Percentiles rank a stretch among this genome's conserved stretches.
Conservation (phyloP, 2,888 invertebrate genomes). For the Lepidocyrtinus sp. region DNA sequence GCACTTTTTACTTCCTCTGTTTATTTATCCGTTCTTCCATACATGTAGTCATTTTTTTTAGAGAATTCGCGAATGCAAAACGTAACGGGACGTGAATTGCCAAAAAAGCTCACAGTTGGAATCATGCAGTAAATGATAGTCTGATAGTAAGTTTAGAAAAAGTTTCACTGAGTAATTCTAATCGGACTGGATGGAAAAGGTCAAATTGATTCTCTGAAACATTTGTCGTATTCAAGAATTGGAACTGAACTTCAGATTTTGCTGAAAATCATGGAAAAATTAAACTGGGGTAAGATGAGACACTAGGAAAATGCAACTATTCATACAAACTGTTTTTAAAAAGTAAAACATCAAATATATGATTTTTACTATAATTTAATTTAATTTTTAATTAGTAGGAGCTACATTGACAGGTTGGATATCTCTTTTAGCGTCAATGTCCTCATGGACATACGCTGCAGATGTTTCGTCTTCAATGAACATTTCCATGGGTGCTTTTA, state of each 20-base stretch:
- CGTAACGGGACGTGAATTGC: too few species aligned
- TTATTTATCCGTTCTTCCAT: not conserved
- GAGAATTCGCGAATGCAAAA: too few species aligned
- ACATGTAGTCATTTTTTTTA: not conserved
- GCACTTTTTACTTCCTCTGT: not conserved
- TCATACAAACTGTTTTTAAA: not conserved
- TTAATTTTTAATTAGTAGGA: not conserved
- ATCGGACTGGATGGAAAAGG: not conserved
- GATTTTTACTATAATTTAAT: not conserved
- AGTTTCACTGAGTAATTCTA: not conserved
- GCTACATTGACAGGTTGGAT: too few species aligned
- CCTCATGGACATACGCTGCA: not conserved
- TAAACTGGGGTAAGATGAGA: not conserved
- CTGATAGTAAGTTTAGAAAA: not conserved
- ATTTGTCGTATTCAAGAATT: not conserved
- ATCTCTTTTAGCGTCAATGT: not conserved
- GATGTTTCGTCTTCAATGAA: constrained; percentile 21
- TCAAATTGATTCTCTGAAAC: not conserved
- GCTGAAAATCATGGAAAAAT: not conserved
- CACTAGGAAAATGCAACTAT: too few species aligned
- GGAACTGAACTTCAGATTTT: not conserved
- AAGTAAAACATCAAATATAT: not conserved
- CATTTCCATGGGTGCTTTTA: constrained; percentile 59
- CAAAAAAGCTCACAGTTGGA: not conserved
- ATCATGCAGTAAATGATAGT: not conserved